Base-by-base conservation (phyloP, 2,113 vertebrate species). In the Thymallus thymallus region DNA sequence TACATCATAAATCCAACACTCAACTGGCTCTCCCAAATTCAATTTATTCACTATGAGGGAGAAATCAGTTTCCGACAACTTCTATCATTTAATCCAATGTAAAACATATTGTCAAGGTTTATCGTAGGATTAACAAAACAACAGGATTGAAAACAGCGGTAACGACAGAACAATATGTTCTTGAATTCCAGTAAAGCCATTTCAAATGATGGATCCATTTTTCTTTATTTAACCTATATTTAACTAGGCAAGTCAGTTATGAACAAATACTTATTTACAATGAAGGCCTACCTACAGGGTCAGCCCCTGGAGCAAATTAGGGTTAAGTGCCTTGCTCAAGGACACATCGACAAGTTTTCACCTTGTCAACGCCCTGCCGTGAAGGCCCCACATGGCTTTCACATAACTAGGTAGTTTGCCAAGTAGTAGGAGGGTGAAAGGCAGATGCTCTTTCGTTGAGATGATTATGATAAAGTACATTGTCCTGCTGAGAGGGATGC, bases 381-480 rank as follows among this genome's bases (percentile, higher is more conserved):
- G n/a, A n/a, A n/a, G n/a, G n/a, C n/a, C n/a, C n/a, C 69, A 76
- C 7, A 41, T 2, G 16, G 26, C 7, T 51, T 24, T 4, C 55
- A 32, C 24, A 56, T 56, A 55, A 13, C 48, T 55, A 64, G 58
- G n/a, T 70, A 16, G 20, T 41, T 41, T 41, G 3, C 26, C 55
- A 71, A 22, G 56, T 62, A 20, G 74, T 5, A 69, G 61, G 24
- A 18, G 58, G 35, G 20, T 65, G 24, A 63, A 70, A 22, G 20
- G 18, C 13, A 55, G 51, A 55, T 4, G 48, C 48, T 14, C 16
- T 51, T 51, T 18, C 12, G 16, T 51, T 14, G 18, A 55, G 51
- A 61, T 81, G 79, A 86, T 88, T 87, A 85, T 81, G 70, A 71
- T 79, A 72, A 22, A 81, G 81, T 80, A 83, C 77, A 72, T 76